Evolutionary conservation across 2,888 invertebrate species (phyloP).

Genomic region (Drosophila koepferae): DNA sequence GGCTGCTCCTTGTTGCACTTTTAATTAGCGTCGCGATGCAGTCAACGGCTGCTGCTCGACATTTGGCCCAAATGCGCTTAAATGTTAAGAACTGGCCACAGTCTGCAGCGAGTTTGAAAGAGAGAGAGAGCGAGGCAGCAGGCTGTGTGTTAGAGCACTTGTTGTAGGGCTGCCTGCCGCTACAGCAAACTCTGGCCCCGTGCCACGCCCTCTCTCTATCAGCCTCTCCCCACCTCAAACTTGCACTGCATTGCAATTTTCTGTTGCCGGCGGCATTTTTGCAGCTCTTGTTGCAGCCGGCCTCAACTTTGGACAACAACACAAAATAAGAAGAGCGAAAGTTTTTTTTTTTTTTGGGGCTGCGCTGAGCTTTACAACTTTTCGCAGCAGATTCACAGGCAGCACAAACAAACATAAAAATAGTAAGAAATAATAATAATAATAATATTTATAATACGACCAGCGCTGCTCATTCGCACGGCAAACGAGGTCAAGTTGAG

Average conservation of each 20-base stretch:
- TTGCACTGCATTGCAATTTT: constrained; percentile 32
- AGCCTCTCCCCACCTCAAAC: background rate
- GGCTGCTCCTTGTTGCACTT: constrained; percentile 70
- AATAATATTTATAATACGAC: constrained; percentile 20
- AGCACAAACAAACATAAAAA: constrained; percentile 25
- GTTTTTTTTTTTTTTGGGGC: constrained; percentile 24
- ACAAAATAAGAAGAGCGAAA: constrained; percentile 21
- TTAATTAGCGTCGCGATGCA: constrained; percentile 74
- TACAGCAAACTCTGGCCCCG: too few species aligned
- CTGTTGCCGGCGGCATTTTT: constrained; percentile 48
- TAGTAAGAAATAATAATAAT: constrained; percentile 7
- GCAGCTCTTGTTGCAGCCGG: constrained; percentile 11
- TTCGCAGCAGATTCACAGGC: constrained; percentile 20
- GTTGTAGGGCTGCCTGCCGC: background rate
- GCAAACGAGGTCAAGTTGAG: constrained; percentile 55
- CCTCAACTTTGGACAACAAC: constrained; percentile 18
- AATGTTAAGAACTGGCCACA: constrained; percentile 37
- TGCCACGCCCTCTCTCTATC: background rate
- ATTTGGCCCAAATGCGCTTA: constrained; percentile 75
- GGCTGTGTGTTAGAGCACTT: constrained; percentile 36
- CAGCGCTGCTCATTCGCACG: constrained; percentile 29
- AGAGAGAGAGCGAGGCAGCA: background rate
- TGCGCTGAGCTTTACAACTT: constrained; percentile 36
- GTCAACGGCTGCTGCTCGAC: constrained; percentile 44
- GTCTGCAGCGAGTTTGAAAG: background rate